Evolutionary conservation across 1,140 invertebrate genomes (phyloP).

Genomic region (Cherax quadricarinatus): DNA sequence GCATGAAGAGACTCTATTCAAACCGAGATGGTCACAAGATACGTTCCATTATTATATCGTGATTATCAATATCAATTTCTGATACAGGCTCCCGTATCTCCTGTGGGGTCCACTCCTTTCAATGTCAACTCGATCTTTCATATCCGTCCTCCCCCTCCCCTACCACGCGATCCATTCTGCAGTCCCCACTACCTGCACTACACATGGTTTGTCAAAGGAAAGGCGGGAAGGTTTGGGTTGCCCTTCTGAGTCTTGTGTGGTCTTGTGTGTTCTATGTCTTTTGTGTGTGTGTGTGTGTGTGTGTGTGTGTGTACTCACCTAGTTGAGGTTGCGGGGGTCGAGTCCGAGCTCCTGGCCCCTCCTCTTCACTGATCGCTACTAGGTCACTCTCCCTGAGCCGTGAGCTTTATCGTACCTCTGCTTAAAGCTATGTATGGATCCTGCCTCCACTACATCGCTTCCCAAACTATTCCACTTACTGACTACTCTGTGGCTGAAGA

Average conservation of each 20-base stretch:
- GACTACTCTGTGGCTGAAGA: too few species aligned
- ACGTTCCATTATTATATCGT: constrained; percentile 11
- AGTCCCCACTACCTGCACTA: neutral
- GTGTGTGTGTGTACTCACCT: too few species aligned
- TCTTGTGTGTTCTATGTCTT: neutral
- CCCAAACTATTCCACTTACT: too few species aligned
- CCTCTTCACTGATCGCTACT: too few species aligned
- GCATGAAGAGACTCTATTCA: constrained; percentile 10
- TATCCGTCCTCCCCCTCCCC: neutral
- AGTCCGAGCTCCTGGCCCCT: too few species aligned
- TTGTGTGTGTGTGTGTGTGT: too few species aligned
- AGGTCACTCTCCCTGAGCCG: too few species aligned
- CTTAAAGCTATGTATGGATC: too few species aligned
- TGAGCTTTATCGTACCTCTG: too few species aligned
- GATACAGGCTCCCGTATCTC: constrained; percentile 28
- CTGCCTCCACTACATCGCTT: too few species aligned
- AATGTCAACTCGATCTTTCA: constrained; percentile 20
- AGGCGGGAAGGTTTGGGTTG: neutral
- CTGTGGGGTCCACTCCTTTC: neutral
- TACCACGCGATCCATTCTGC: neutral
- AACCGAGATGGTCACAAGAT: constrained; percentile 12
- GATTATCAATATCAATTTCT: constrained; percentile 41
- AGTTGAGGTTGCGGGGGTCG: too few species aligned
- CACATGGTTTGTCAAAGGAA: neutral
- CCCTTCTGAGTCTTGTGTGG: neutral